Conservation (phyloP, 2,888 invertebrate genomes). For the Diaperis boleti region DNA sequence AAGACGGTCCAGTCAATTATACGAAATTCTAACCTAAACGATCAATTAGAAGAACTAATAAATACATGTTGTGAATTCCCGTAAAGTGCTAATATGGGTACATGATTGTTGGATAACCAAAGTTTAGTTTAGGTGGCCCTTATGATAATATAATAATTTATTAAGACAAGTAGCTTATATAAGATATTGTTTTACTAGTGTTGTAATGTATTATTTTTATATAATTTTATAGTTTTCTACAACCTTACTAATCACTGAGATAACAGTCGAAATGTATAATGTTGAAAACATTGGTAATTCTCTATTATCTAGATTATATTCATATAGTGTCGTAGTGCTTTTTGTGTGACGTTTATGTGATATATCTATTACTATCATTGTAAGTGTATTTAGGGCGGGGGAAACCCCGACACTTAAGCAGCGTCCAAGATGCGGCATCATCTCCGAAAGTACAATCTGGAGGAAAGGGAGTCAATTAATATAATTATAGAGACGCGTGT, state of each 20-base stretch:
- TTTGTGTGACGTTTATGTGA: constrained; percentile 69
- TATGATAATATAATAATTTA: constrained; percentile 57
- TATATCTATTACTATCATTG: constrained; percentile 63
- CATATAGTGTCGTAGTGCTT: constrained; percentile 66
- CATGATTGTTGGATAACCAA: constrained; percentile 62
- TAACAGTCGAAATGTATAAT: constrained; percentile 57
- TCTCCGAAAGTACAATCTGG: constrained; percentile 9
- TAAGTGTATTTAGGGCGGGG: constrained; percentile 53
- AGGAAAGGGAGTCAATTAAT: constrained; percentile 37
- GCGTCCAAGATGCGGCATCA: constrained; percentile 40
- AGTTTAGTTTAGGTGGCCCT: constrained; percentile 57
- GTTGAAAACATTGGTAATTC: constrained; percentile 59
- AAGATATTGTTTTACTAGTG: constrained; percentile 54
- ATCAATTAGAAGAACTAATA: constrained; percentile 8
- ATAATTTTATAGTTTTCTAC: constrained; percentile 64
- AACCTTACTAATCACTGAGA: constrained; percentile 57
- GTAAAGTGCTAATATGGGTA: constrained; percentile 55
- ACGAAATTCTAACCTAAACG: constrained; percentile 42
- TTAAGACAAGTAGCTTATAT: constrained; percentile 58
- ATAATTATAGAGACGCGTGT: constrained; percentile 21
- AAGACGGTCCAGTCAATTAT: constrained; percentile 45
- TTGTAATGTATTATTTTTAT: constrained; percentile 62
- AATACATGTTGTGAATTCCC: background rate
- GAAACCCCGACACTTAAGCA: constrained; percentile 15
- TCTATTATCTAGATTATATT: constrained; percentile 62